These are phyloP conservation scores for Natrix natrix DNA, from an alignment of 2,797 vertebrate species.

Conservation along the genomic window DNA sequence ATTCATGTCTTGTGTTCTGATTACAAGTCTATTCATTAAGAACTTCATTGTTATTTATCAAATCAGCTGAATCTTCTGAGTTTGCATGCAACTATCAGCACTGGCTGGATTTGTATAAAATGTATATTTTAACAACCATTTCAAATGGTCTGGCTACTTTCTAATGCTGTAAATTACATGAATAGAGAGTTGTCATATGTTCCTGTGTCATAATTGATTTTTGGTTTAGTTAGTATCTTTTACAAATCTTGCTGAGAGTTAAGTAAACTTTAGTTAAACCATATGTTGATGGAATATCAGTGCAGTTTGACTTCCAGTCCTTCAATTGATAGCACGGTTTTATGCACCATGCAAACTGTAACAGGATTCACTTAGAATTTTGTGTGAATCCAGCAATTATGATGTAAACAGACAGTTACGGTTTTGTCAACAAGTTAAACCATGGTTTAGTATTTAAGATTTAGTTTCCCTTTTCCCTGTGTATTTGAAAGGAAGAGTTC, in stretches of 20 bases:
- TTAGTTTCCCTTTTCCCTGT: not conserved
- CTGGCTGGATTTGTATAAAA: not conserved
- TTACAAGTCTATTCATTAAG: not conserved
- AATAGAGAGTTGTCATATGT: not conserved
- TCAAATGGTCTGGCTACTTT: not conserved
- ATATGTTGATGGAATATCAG: not conserved
- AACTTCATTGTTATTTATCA: not conserved
- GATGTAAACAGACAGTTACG: not conserved
- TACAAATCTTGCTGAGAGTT: not conserved
- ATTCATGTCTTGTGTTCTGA: not conserved
- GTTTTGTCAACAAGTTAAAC: not conserved
- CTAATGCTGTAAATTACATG: not conserved
- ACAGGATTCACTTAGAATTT: not conserved
- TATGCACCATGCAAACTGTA: not conserved
- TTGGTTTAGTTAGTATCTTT: not conserved
- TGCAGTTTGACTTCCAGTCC: not conserved
- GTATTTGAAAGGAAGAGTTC: not conserved
- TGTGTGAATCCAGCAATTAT: not conserved
- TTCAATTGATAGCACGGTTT: not conserved
- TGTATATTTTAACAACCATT: not conserved
- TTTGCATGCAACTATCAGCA: not conserved
- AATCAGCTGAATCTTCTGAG: not conserved
- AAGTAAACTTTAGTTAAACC: not conserved
- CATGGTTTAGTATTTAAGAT: not conserved
- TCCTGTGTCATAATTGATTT: not conserved